Conservation (phyloP, 2,797 vertebrate species). For the Rousettus madagascariensis region DNA sequence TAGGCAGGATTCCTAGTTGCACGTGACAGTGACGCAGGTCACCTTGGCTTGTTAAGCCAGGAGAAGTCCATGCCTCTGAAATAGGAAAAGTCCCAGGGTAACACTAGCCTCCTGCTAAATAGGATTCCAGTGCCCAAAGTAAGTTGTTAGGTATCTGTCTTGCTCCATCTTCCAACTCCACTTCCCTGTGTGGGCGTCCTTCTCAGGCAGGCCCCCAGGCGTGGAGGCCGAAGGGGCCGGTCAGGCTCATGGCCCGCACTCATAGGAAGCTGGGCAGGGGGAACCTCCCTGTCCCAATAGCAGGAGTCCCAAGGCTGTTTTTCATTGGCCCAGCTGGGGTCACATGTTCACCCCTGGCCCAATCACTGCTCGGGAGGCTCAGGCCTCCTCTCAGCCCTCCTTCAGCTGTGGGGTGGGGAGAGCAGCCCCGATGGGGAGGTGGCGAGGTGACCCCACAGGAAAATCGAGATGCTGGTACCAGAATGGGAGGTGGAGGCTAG, state of each 20-base stretch:
- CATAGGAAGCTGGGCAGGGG: not conserved
- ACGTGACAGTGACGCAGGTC: not conserved
- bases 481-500: not conserved
- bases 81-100: not conserved
- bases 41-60: not conserved
- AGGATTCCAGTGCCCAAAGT: no score
- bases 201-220: not conserved
- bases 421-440: accelerated
- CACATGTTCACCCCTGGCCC: not conserved
- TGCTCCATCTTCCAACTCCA: not conserved
- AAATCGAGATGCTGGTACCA: not conserved
- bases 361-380: not conserved
- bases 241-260: accelerated
- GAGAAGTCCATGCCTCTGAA: not conserved
- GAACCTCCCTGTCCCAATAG: not conserved
- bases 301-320: not conserved
- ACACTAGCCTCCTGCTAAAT: not conserved
- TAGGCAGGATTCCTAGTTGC: not conserved
- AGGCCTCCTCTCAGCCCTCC: not conserved
- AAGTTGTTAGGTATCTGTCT: no score
- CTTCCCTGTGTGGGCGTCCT: not conserved
- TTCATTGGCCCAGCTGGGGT: not conserved
- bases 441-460: not conserved
- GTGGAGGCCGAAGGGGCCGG: not conserved
- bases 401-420: not conserved